These are phyloP conservation scores for Carabus problematicus DNA, from an alignment of 2,888 invertebrate genomes.

Conservation along the genomic window DNA sequence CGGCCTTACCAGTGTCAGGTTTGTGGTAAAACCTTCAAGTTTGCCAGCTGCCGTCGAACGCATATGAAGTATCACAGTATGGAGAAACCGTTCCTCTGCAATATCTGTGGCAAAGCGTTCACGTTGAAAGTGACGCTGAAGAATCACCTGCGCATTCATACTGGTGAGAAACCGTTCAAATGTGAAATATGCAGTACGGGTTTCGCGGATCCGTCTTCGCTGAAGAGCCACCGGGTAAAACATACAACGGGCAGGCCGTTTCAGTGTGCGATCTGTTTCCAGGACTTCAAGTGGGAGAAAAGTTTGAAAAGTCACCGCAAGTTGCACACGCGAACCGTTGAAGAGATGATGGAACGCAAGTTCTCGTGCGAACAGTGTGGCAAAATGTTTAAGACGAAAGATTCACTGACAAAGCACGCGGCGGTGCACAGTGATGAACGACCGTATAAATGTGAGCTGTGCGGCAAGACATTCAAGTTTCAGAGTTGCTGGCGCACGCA, in stretches of 20 bases:
- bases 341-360: slow-evolving; percentile 11
- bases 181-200: slow-evolving; percentile 22
- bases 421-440: slow-evolving; percentile 42
- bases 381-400: slow-evolving; percentile 35
- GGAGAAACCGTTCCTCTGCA: slow-evolving; percentile 27
- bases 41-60: slow-evolving; percentile 22
- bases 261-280: slow-evolving; percentile 31
- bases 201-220: slow-evolving; percentile 26
- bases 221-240: slow-evolving; percentile 25
- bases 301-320: slow-evolving; percentile 27
- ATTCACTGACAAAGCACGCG: slow-evolving; percentile 37
- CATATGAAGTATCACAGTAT: slow-evolving; percentile 30
- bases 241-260: slow-evolving; percentile 31
- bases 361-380: slow-evolving; percentile 39
- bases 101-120: slow-evolving; percentile 28
- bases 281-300: slow-evolving; percentile 38
- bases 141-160: slow-evolving; percentile 28
- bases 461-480: slow-evolving; percentile 42
- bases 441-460: slow-evolving; percentile 42
- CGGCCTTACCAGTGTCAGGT: slow-evolving; percentile 29
- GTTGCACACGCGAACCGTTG: slow-evolving; percentile 21
- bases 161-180: slow-evolving; percentile 29
- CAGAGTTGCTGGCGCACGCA: slow-evolving; percentile 38
- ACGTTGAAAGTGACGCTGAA: slow-evolving; percentile 27
- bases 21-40: slow-evolving; percentile 34